Evolutionary conservation across 2,888 invertebrate genomes (phyloP), one percentile per base, ranked within the genome.

Genomic region (Crossocerus cetratus): DNA sequence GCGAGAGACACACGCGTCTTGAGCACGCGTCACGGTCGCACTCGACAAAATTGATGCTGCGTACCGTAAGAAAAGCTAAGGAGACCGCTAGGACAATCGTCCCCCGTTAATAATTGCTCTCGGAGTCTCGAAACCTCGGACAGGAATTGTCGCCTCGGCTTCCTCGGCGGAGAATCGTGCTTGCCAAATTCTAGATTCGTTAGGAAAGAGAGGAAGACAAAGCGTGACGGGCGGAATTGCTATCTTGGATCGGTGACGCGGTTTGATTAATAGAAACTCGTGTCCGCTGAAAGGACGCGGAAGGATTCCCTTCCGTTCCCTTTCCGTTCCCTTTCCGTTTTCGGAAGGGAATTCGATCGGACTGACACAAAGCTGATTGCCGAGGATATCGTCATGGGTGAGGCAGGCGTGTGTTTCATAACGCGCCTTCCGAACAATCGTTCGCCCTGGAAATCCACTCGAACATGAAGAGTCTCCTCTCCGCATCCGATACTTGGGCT

Each of bases 41-140:
- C 72, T 84, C 85, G 83, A 86, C 82, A 87, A 90, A 89, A 89
- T 90, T 88, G 87, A 75, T 82, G 76, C 75, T 74, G 75, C 84
- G 82, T 87, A 89, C 90, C 89, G 90, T 87, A 90, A 89, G 87
- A 82, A 78, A 77, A 87, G 83, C 78, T 86, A 84, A 87, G 32
- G 8, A 86, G 82, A 88, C 90, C 89, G 90, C 90, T 89, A 90
- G 82, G 86, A 87, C 87, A 88, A 89, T 89, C 84, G 80, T 78
- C 75, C 73, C 83, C 86, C 86, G 86, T 82, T 82, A 84, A 86
- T 88, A 87, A 89, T 89, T 88, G 83, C 79, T 66, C 77, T 79
- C 83, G 74, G 49, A 62, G 61, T 68, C 67, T 11, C 11, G 49
- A 49, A 49, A 5, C 32, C n/a, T n/a, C n/a, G n/a, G n/a, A 32